A percentile compares a stretch with the other conserved stretches of the same genome.
phyloP scores from a whole-genome alignment of 2,888 invertebrate genomes.

The Blastobasis lacticolella region DNA sequence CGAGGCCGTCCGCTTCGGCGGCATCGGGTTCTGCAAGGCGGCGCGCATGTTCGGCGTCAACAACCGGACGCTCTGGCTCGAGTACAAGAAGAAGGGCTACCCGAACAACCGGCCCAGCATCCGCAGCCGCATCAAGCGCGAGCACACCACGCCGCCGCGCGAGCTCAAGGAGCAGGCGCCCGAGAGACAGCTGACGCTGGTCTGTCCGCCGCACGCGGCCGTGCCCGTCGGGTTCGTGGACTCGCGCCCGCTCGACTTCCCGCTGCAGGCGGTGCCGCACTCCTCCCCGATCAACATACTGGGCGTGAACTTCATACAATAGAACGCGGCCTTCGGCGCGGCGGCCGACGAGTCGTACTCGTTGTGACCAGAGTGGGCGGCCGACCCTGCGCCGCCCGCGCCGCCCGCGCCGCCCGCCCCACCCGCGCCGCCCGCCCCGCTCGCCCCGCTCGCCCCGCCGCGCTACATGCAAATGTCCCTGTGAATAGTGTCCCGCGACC shows the following conservation, averaged over 20 bases:
- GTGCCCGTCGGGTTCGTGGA: slow-evolving; percentile 82
- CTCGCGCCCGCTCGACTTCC: slow-evolving; percentile 80
- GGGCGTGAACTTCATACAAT: slow-evolving; percentile 86
- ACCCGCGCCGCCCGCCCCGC: slow-evolving; percentile 18
- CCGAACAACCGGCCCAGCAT: slow-evolving; percentile 86
- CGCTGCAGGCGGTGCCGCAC: slow-evolving; percentile 76
- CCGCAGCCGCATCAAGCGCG: slow-evolving; percentile 82
- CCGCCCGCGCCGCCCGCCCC: slow-evolving; percentile 16
- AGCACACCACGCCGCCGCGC: slow-evolving; percentile 77
- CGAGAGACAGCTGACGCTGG: slow-evolving; percentile 66
- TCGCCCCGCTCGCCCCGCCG: slow-evolving; percentile 15
- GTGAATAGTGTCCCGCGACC: slow-evolving; percentile 1
- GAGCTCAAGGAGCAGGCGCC: slow-evolving; percentile 63
- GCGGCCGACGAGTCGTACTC: slow-evolving; percentile 36
- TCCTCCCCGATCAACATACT: slow-evolving; percentile 80
- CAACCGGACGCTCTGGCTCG: slow-evolving; percentile 88
- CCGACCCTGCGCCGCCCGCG: slow-evolving; percentile 18
- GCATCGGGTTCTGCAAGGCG: slow-evolving; percentile 90
- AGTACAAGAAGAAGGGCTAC: slow-evolving; percentile 89
- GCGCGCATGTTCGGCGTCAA: slow-evolving; percentile 89
- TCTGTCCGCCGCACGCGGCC: slow-evolving; percentile 76
- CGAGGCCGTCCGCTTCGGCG: slow-evolving; percentile 87
- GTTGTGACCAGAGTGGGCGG: slow-evolving; percentile 60
- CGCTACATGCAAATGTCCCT: slow-evolving; percentile 33
- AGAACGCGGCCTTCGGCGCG: slow-evolving; percentile 62